Evolutionary conservation across 2,797 vertebrate genomes (phyloP).

Genomic region (Botia almorhae): DNA sequence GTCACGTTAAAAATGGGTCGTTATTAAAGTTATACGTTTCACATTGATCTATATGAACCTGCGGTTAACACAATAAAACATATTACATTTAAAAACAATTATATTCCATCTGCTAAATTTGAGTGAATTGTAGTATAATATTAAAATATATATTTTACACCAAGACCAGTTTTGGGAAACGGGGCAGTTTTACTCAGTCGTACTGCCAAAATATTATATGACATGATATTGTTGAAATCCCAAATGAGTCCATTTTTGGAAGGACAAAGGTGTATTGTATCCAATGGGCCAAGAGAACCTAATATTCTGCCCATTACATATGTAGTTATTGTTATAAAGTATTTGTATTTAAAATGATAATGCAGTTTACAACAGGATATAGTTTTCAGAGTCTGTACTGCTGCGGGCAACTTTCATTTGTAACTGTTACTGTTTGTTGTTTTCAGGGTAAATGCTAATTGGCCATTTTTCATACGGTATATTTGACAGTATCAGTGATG

Average conservation of each 20-base stretch:
- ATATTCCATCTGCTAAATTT: constrained; percentile 17
- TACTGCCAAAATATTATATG: constrained; percentile 46
- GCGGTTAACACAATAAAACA: constrained; percentile 20
- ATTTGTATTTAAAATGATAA: constrained; percentile 31
- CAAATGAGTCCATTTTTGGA: constrained; percentile 38
- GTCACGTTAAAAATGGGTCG: constrained; percentile 40
- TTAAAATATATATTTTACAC: constrained; percentile 10
- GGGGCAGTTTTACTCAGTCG: constrained; percentile 41
- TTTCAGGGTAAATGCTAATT: constrained; percentile 14
- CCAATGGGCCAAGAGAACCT: constrained; percentile 28
- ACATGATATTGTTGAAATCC: constrained; percentile 6
- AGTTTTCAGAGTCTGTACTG: background rate
- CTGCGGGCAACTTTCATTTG: constrained; percentile 4
- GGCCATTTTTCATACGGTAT: constrained; percentile 12
- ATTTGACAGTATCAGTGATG: background rate
- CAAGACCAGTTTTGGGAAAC: constrained; percentile 15
- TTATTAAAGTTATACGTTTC: constrained; percentile 22
- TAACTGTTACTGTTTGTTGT: background rate
- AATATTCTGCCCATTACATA: constrained; percentile 6
- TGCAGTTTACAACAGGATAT: constrained; percentile 5
- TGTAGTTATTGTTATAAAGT: background rate
- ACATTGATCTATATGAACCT: constrained; percentile 20
- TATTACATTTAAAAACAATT: background rate
- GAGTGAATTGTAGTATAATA: constrained; percentile 9
- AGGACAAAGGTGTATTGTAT: constrained; percentile 14